Evolutionary conservation across 2,888 invertebrate species (phyloP).

Genomic region (Ptychoptera albimana): DNA sequence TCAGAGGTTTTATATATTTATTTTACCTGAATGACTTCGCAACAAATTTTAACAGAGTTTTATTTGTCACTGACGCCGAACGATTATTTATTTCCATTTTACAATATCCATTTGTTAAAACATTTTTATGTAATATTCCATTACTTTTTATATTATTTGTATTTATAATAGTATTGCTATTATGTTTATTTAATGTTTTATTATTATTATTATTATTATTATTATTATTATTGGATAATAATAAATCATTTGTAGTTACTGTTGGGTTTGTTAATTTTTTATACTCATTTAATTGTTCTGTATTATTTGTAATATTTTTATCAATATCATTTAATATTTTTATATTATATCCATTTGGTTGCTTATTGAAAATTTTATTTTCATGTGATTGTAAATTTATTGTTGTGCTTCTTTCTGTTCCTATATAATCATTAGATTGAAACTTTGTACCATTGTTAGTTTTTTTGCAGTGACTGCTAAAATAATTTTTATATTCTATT

Average conservation of each 20-base stretch:
- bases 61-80: slow-evolving; percentile 6
- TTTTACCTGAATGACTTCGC: slow-evolving; percentile 34
- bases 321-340: slow-evolving; percentile 6
- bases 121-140: neutral
- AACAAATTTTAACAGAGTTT: slow-evolving; percentile 29
- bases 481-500: no score
- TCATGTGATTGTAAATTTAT: no score
- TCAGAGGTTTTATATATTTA: no score
- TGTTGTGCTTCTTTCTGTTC: no score
- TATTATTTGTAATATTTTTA: neutral
- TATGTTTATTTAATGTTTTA: slow-evolving; percentile 17
- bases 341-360: no score
- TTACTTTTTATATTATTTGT: slow-evolving; percentile 16
- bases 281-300: neutral
- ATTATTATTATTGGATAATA: slow-evolving; percentile 5
- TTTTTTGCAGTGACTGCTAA: no score
- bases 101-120: no score
- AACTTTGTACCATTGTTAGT: no score
- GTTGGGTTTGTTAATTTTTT: slow-evolving; percentile 15
- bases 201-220: slow-evolving; percentile 7
- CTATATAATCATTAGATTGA: no score
- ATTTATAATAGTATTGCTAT: slow-evolving; percentile 21
- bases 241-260: slow-evolving; percentile 14
- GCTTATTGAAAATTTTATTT: no score
- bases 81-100: neutral